Base-by-base conservation (phyloP, 2,113 vertebrate species). In the Notothenia rossii region DNA sequence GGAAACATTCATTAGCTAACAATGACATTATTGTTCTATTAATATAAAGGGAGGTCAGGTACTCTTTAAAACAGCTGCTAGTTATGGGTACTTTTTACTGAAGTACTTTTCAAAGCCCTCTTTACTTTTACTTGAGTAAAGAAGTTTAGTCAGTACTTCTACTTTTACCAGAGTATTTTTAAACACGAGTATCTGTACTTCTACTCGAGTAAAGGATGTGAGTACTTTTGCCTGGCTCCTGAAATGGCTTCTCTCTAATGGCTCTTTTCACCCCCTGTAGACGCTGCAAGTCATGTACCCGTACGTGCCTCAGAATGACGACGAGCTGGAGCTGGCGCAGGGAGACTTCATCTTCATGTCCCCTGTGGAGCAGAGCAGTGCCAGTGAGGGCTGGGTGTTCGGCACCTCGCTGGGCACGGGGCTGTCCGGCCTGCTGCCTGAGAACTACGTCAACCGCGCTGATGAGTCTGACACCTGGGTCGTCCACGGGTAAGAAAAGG, bases 271-370 rank as follows among this genome's bases (percentile, higher is more conserved):
- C 4, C 18, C 63, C 22, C 49, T 60, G 7, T 17, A 99, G 98
- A 99, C 97, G 0, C 94, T 99, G 67, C 97, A 98, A 54, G 98
- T 98, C 77, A 97, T 98, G 95, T 99, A 99, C 90, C 98, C 98
- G 17, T 99, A 99, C 84, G 84, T 83, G 54, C 98, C 98, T 0
- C 98, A 99, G 94, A 99, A 99, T 0, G 98, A 99, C 0, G 98
- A 99, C 0, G 98, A 99, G 91, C 95, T 99, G 4, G 98, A 99
- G 94, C 93, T 99, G 90, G 94, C 95, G 7, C 96, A 96, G 0
- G 97, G 97, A 70, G 98, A 99, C 88, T 99, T 98, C 70, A 97
- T 99, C 90, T 99, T 99, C 90, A 99, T 96, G 97, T 97, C 98
- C 1, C 94, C 96, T 0, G 93, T 96, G 94, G 98, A 99, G 88